Conservation (phyloP, 1,140 invertebrate species). For the Drosophila arizonae region DNA sequence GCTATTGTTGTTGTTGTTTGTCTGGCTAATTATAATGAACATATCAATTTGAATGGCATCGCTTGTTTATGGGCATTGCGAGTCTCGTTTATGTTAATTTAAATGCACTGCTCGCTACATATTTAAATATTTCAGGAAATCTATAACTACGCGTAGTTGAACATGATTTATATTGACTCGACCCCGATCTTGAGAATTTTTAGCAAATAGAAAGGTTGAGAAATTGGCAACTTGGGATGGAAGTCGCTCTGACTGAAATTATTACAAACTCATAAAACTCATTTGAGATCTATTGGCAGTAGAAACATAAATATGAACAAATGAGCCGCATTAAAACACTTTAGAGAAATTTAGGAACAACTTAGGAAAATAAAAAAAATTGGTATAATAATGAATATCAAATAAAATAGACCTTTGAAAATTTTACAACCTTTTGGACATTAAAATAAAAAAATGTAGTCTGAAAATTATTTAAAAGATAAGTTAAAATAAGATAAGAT, state of each 20-base stretch:
- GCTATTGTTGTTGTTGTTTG: constrained; percentile 19
- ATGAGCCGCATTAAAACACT: not conserved
- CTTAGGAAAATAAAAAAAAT: too few relatives aligned
- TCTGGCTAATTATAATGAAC: constrained; percentile 58
- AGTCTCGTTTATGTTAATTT: constrained; percentile 42
- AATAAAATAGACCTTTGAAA: too few relatives aligned
- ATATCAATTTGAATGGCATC: constrained; percentile 39
- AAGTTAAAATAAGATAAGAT: too few relatives aligned
- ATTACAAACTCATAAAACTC: not conserved
- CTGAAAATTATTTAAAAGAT: too few relatives aligned
- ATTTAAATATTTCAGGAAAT: constrained; percentile 46
- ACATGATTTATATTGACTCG: constrained; percentile 58
- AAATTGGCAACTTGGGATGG: constrained; percentile 17
- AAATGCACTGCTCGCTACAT: constrained; percentile 11
- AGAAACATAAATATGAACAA: too few relatives aligned
- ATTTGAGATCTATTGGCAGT: not conserved
- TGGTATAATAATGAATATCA: too few relatives aligned
- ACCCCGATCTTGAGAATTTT: constrained; percentile 44
- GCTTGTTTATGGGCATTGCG: constrained; percentile 1
- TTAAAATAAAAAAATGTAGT: too few relatives aligned
- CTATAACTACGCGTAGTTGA: constrained; percentile 23
- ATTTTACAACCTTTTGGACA: too few relatives aligned
- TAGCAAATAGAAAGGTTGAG: constrained; percentile 30
- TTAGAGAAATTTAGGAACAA: not conserved
- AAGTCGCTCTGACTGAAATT: too few relatives aligned